These are phyloP conservation scores for Andricus quercusramuli DNA, from an alignment of 2,888 invertebrate genomes.

Conservation along the genomic window DNA sequence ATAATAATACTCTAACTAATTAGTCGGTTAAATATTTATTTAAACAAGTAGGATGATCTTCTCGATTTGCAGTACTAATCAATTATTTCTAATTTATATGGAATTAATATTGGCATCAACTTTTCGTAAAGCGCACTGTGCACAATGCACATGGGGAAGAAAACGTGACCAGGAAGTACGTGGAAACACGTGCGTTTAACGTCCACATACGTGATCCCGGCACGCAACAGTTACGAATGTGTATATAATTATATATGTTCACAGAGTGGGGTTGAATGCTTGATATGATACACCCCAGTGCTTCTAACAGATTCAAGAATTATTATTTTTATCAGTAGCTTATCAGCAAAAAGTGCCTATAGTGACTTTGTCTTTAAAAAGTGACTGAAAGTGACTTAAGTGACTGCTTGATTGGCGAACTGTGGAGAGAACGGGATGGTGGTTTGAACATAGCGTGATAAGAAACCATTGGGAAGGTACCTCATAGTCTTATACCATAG, in stretches of 20 bases:
- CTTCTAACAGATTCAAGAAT: no score
- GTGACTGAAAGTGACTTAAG: no score
- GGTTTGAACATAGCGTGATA: slow-evolving; percentile 68
- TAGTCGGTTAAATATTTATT: no score
- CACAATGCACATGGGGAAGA: not conserved
- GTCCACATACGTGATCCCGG: slow-evolving; percentile 14
- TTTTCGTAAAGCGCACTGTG: not conserved
- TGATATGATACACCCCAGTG: not conserved
- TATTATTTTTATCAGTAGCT: no score
- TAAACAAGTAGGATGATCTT: not conserved
- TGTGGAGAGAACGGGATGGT: not conserved
- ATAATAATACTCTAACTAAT: no score
- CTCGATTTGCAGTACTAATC: not conserved
- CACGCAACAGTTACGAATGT: slow-evolving; percentile 1
- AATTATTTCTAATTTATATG: not conserved
- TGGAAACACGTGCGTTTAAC: slow-evolving; percentile 30
- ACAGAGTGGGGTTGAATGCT: not conserved
- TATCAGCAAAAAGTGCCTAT: no score
- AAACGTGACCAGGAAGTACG: slow-evolving; percentile 5
- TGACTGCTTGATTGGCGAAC: slow-evolving; percentile 1
- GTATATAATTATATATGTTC: not conserved
- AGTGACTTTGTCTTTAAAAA: no score
- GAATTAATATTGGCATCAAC: not conserved
- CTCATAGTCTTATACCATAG: slow-evolving; percentile 63
- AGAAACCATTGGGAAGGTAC: slow-evolving; percentile 65